Conservation (phyloP, 2,888 invertebrate species). For the Platycnemis pennipes region DNA sequence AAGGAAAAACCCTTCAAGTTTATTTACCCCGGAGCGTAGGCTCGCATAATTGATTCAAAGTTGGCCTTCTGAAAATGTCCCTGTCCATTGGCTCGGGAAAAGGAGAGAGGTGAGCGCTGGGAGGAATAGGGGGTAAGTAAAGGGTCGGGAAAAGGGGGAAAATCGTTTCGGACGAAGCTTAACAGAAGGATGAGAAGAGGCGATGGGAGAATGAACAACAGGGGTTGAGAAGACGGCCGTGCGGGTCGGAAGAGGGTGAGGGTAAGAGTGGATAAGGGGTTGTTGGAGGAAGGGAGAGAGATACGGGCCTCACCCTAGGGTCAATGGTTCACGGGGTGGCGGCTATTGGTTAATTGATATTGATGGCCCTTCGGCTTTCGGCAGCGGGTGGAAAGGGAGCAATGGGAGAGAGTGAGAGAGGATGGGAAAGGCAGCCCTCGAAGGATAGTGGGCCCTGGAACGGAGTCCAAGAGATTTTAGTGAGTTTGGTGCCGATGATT, state of each 20-base stretch:
- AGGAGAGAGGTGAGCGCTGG: background rate
- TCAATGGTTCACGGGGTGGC: conserved; percentile 45
- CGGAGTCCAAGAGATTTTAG: conserved; percentile 15
- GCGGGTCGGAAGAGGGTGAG: background rate
- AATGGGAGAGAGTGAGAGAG: background rate
- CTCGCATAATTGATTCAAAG: background rate
- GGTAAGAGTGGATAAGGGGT: conserved; percentile 13
- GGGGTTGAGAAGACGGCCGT: background rate
- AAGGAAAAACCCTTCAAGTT: background rate
- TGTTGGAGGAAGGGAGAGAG: background rate
- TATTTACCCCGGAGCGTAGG: background rate
- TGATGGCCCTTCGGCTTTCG: conserved; percentile 61
- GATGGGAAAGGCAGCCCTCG: background rate
- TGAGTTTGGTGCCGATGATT: conserved; percentile 38
- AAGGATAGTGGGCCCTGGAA: background rate
- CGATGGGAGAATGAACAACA: background rate
- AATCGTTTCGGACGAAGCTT: background rate
- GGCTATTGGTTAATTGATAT: conserved; percentile 63
- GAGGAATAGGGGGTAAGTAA: background rate
- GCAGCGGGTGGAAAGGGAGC: background rate
- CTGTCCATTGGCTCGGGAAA: background rate
- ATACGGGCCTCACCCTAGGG: conserved; percentile 43
- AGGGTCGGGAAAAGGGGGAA: background rate
- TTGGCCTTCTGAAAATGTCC: background rate
- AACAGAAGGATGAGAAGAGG: background rate